These are phyloP conservation scores for Brachypalpus laphriformis DNA, from an alignment of 2,888 invertebrate genomes.

Conservation along the genomic window DNA sequence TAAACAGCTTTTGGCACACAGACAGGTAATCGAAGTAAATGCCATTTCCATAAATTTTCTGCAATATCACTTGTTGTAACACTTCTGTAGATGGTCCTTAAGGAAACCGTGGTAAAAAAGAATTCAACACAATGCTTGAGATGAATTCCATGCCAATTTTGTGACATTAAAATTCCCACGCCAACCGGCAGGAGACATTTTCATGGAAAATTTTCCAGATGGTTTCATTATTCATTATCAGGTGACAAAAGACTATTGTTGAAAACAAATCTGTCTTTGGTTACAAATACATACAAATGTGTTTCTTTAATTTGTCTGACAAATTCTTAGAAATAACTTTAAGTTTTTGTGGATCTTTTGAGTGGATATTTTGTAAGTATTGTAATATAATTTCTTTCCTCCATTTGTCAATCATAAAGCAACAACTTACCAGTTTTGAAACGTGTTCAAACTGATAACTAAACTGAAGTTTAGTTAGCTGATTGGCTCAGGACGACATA, in stretches of 20 bases:
- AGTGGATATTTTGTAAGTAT: too few relatives aligned
- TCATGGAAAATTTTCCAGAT: slow-evolving; percentile 14
- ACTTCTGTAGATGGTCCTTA: background rate
- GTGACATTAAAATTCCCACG: slow-evolving; percentile 10
- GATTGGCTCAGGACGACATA: too few relatives aligned
- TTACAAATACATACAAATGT: slow-evolving; percentile 9
- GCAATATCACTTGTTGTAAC: background rate
- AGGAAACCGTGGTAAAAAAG: background rate
- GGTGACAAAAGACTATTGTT: slow-evolving; percentile 15
- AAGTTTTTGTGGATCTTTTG: too few relatives aligned
- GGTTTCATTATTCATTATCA: slow-evolving; percentile 24
- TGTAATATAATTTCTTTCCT: too few relatives aligned
- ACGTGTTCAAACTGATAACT: too few relatives aligned
- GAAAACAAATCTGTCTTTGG: background rate
- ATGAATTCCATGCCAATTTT: slow-evolving; percentile 5
- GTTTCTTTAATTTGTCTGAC: slow-evolving; percentile 4
- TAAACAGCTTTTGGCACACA: background rate
- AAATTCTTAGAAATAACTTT: background rate
- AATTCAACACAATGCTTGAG: background rate
- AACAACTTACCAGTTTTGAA: too few relatives aligned
- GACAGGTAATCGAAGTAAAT: background rate
- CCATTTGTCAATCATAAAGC: too few relatives aligned
- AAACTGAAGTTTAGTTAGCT: too few relatives aligned
- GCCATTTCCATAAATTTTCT: background rate
- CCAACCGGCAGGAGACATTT: background rate